Percentiles rank a stretch among this genome's conserved stretches.
Conservation (phyloP, 1,140 invertebrate genomes). For the Papilio aristodemus region DNA sequence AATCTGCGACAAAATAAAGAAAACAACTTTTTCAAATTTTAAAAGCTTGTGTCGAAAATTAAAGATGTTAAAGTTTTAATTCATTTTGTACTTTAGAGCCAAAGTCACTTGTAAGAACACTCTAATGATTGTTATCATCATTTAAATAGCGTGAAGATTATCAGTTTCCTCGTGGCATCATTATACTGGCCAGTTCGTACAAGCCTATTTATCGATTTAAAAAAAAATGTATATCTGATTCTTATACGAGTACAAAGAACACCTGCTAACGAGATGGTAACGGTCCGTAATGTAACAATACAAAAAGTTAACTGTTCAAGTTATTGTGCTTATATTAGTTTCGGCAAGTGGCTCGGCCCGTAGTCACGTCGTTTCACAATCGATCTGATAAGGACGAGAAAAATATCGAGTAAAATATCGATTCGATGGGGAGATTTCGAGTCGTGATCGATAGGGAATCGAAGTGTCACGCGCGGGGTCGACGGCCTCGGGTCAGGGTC, state of each 20-base stretch:
- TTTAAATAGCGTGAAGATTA: slow-evolving; percentile 26
- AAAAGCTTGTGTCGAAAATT: too few species aligned
- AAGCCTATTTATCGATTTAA: slow-evolving; percentile 26
- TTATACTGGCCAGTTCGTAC: neutral
- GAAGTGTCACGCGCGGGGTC: slow-evolving; percentile 77
- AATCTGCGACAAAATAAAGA: too few species aligned
- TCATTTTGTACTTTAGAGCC: neutral
- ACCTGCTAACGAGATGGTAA: slow-evolving; percentile 69
- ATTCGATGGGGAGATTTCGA: slow-evolving; percentile 66
- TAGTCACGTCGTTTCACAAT: slow-evolving; percentile 59
- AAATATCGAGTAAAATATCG: slow-evolving; percentile 72
- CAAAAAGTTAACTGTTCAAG: slow-evolving; percentile 64
- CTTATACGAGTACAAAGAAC: slow-evolving; percentile 43
- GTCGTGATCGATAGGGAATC: slow-evolving; percentile 79
- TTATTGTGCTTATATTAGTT: slow-evolving; percentile 62
- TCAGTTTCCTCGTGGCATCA: slow-evolving; percentile 23
- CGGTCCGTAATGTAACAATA: slow-evolving; percentile 66
- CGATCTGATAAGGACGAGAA: slow-evolving; percentile 72
- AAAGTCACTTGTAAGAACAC: slow-evolving; percentile 6
- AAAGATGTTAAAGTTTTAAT: too few species aligned
- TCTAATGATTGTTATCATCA: slow-evolving; percentile 6
- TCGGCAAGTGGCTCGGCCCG: slow-evolving; percentile 53
- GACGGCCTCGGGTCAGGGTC: slow-evolving; percentile 73
- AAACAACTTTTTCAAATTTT: too few species aligned
- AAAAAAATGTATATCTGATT: slow-evolving; percentile 26